Evolutionary conservation across 2,113 vertebrate species (phyloP).

Genomic region (Calyptommatus sinebrachiatus): DNA sequence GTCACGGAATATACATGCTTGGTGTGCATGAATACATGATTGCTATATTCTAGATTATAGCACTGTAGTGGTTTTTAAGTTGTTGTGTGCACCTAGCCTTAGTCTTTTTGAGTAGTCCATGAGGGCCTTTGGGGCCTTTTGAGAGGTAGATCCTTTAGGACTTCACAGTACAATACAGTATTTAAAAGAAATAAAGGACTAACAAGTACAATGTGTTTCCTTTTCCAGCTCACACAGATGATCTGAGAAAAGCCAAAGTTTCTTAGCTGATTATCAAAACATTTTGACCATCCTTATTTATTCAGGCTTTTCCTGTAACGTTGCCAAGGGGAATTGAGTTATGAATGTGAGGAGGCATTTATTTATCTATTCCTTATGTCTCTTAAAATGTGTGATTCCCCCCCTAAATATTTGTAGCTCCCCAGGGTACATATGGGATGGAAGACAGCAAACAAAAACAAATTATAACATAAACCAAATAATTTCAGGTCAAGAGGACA

Average conservation of each 20-base stretch:
- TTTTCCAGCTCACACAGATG: not conserved
- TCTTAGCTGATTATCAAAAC: conserved; percentile 45
- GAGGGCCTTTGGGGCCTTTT: too few relatives aligned
- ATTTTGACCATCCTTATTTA: conserved; percentile 27
- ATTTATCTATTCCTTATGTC: conserved; percentile 29
- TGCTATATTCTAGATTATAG: too few relatives aligned
- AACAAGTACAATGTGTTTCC: not conserved
- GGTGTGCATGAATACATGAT: too few relatives aligned
- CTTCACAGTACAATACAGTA: not conserved
- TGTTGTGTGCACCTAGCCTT: not conserved
- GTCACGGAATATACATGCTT: too few relatives aligned
- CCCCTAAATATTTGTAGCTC: conserved; percentile 45
- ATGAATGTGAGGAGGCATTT: not conserved
- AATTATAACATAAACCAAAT: conserved; percentile 31
- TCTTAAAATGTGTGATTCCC: conserved; percentile 47
- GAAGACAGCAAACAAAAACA: not conserved
- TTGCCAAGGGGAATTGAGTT: conserved; percentile 35
- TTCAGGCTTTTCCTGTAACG: conserved; percentile 38
- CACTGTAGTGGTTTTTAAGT: not conserved
- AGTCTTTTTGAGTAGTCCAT: not conserved
- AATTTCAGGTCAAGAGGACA: conserved; percentile 29
- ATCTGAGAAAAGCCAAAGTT: conserved; percentile 27
- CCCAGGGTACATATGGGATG: conserved; percentile 10
- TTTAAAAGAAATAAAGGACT: not conserved
- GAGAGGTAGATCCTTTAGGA: not conserved